These are phyloP conservation scores for Gallinago undulata DNA, from an alignment of 2,113 vertebrate species.

Conservation along the genomic window DNA sequence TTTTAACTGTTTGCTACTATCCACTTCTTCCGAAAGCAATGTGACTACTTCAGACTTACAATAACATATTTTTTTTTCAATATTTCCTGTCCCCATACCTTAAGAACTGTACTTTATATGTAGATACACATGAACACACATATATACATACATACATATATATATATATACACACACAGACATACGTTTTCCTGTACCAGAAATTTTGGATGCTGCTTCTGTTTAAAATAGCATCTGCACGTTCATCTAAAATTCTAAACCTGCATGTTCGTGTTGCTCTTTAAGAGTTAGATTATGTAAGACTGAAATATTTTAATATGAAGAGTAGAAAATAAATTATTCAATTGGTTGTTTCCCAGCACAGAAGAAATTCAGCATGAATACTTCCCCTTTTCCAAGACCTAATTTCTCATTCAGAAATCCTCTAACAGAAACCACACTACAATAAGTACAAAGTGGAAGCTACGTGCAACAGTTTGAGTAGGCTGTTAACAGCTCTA, in stretches of 20 bases:
- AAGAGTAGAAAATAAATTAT: not conserved
- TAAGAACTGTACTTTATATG: not conserved
- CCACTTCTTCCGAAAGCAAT: not conserved
- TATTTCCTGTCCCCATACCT: not conserved
- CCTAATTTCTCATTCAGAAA: not conserved
- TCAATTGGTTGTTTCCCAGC: not conserved
- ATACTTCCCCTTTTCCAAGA: not conserved
- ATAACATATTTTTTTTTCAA: not conserved
- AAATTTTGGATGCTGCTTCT: not conserved
- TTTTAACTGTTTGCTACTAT: not conserved
- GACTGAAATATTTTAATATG: not conserved
- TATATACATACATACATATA: not conserved
- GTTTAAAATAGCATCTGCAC: not conserved
- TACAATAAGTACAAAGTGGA: not conserved
- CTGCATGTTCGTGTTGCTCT: not conserved
- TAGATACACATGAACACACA: not conserved
- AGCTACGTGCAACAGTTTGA: not conserved
- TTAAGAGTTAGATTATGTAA: not conserved
- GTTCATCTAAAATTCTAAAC: not conserved
- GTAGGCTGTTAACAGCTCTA: not conserved
- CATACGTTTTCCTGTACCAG: not conserved
- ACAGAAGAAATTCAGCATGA: not conserved
- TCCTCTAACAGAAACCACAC: not conserved
- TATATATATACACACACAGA: rapidly evolving
- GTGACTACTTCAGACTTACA: not conserved